Evolutionary conservation across 1,140 invertebrate genomes (phyloP).

Genomic region (Globodera rostochiensis): DNA sequence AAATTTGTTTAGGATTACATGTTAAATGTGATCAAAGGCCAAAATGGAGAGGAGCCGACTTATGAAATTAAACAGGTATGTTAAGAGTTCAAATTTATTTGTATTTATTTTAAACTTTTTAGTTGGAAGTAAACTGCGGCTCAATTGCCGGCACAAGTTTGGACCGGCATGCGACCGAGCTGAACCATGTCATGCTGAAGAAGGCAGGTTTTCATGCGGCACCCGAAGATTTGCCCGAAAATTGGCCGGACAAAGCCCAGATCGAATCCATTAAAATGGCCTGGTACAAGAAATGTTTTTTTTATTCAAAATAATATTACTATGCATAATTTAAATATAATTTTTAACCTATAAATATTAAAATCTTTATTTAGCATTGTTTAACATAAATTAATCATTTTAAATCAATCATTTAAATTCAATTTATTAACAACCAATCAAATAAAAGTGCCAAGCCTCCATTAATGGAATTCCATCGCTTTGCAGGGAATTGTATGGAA

Average conservation of each 20-base stretch:
- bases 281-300: neutral
- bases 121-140: neutral
- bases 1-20: neutral
- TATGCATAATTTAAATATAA: too few relatives aligned
- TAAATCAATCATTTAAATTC: too few relatives aligned
- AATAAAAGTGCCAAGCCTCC: too few relatives aligned
- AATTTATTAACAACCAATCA: too few relatives aligned
- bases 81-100: neutral
- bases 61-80: constrained; percentile 2
- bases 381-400: too few relatives aligned
- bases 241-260: neutral
- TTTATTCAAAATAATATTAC: too few relatives aligned
- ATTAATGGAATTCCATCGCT: too few relatives aligned
- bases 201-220: neutral
- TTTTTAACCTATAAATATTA: too few relatives aligned
- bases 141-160: neutral
- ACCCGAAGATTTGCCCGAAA: neutral
- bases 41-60: neutral
- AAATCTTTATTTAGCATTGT: too few relatives aligned
- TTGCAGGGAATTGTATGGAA: constrained; percentile 37
- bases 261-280: neutral
- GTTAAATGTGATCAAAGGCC: neutral
- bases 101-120: neutral
- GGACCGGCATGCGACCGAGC: neutral
- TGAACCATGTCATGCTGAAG: neutral